Base-by-base conservation (phyloP, 2,888 invertebrate genomes). In the Lasioglossum villosulum region DNA sequence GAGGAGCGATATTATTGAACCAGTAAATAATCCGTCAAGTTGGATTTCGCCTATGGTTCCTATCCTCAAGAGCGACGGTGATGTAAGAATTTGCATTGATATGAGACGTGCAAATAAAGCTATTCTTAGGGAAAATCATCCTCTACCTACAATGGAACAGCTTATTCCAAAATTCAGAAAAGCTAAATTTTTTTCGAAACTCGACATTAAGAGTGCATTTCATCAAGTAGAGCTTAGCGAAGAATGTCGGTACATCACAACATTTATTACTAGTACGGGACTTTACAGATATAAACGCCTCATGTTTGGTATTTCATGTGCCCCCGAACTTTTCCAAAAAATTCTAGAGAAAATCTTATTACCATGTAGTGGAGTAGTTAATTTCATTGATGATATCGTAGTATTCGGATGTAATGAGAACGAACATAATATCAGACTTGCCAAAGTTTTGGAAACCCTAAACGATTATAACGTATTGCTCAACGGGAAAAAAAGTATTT, bases 321-420 rank as follows among this genome's bases (percentile, higher is more conserved):
- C 95, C 5, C 94, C 95, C 1, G 95, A 95, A 89, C 89, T 94
- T 4, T 95, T 95, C 82, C 95, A 95, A 87, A 94, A 95, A 59
- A 84, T 82, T n/a, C 10, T 89, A 19, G 52, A 42, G 82, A 86
- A 88, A 84, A 91, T 95, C 14, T 81, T 95, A 5, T 63, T 85
- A 73, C 88, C 86, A 10, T 94, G 93, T 37, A 88, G 93, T 71
- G 94, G 94, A 0, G 91, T 89, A 6, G 83, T 94, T 52, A 94
- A 94, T 84, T 81, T 81, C 45, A 78, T 84, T n/a, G 78, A 80
- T 12, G 80, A 95, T 86, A 95, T 95, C 30, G 63, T 95, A 1
- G 86, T 95, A 14, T 93, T 88, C 88, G 94, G 93, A 2, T 91
- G 73, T 71, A 88, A 73, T 1, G 56, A 86, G 76, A 80, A 88